A percentile compares a stretch with the other conserved stretches of the same genome.
Conservation (phyloP, 2,888 invertebrate species). For the Villa cingulata region DNA sequence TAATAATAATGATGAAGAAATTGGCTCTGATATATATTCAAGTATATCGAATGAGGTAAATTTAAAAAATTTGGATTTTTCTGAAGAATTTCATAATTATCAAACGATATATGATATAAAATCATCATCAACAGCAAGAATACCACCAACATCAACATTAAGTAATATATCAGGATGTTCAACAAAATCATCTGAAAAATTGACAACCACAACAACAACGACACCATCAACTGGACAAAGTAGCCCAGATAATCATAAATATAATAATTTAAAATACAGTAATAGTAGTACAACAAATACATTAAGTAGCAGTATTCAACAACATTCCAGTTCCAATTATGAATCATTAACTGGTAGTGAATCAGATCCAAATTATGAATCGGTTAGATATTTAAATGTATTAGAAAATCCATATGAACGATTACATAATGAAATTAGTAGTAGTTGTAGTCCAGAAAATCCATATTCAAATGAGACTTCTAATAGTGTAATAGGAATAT, state of each 20-base stretch:
- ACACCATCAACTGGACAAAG: conserved; percentile 15
- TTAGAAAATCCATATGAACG: conserved; percentile 57
- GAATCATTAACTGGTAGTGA: conserved; percentile 68
- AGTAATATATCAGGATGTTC: conserved; percentile 20
- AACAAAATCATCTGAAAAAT: neutral
- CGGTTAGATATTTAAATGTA: conserved; percentile 57
- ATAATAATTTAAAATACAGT: conserved; percentile 12
- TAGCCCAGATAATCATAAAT: neutral
- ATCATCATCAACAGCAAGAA: conserved; percentile 30
- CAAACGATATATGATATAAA: conserved; percentile 19
- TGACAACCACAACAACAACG: conserved; percentile 2
- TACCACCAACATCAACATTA: conserved; percentile 20
- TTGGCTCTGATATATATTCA: conserved; percentile 20
- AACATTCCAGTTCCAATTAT: conserved; percentile 53
- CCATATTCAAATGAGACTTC: neutral
- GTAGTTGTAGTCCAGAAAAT: conserved; percentile 18
- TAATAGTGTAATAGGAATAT: neutral
- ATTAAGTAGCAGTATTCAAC: conserved; percentile 22
- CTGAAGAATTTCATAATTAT: conserved; percentile 11
- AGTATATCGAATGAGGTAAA: conserved; percentile 14
- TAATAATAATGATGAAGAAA: conserved; percentile 19
- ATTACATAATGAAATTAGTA: conserved; percentile 35
- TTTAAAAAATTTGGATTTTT: conserved; percentile 1
- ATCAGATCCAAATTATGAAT: conserved; percentile 72
- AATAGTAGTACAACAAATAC: conserved; percentile 24